These are phyloP conservation scores for Ctenomys sociabilis DNA, from an alignment of 2,113 vertebrate species.

Conservation along the genomic window DNA sequence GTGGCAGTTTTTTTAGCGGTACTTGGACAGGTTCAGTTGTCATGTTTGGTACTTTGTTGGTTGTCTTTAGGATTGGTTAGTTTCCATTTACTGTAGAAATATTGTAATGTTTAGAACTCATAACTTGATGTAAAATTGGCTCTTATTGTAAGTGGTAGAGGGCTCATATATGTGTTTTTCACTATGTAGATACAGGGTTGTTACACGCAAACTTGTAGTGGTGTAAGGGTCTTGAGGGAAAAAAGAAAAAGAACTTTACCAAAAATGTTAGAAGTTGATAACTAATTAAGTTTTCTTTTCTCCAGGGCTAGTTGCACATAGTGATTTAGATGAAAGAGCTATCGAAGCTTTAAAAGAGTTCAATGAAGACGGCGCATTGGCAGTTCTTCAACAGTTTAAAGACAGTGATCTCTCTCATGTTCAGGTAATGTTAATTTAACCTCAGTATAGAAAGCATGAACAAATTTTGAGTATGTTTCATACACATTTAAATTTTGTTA, in stretches of 20 bases:
- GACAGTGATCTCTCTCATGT: constrained; percentile 99
- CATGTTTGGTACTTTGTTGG: constrained; percentile 66
- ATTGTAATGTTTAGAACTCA: constrained; percentile 61
- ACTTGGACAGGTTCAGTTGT: constrained; percentile 73
- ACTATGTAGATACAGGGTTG: constrained; percentile 38
- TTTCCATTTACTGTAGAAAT: constrained; percentile 55
- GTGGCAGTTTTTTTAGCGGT: constrained; percentile 68
- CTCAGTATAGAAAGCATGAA: constrained; percentile 40
- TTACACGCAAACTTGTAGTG: constrained; percentile 7
- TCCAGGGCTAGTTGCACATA: constrained; percentile 96
- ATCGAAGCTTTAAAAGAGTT: constrained; percentile 99
- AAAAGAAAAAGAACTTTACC: neutral
- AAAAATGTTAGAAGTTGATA: constrained; percentile 53
- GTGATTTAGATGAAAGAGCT: constrained; percentile 98
- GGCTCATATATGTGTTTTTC: constrained; percentile 45
- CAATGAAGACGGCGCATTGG: constrained; percentile 97
- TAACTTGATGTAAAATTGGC: constrained; percentile 61
- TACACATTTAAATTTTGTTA: neutral
- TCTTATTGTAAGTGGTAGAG: constrained; percentile 63
- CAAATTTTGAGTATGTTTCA: constrained; percentile 56
- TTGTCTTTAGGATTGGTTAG: constrained; percentile 69
- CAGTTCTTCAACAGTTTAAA: constrained; percentile 98
- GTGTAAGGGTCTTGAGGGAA: neutral
- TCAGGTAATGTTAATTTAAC: constrained; percentile 88
- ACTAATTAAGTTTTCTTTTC: constrained; percentile 71